These are phyloP conservation scores for Formica aserva DNA, from an alignment of 2,888 invertebrate genomes.

Conservation along the genomic window DNA sequence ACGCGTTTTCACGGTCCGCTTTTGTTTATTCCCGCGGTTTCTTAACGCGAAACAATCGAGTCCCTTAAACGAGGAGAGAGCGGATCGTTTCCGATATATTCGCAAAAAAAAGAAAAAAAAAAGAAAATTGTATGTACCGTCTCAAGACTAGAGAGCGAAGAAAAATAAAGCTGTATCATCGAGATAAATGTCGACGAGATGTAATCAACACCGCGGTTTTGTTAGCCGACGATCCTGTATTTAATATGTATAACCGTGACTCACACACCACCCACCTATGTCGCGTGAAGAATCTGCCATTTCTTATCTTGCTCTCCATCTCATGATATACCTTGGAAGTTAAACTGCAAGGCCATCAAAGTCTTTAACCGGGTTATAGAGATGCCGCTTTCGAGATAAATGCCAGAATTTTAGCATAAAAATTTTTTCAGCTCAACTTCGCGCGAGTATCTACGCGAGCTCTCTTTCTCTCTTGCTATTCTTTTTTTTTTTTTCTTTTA, in stretches of 20 bases:
- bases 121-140: not conserved
- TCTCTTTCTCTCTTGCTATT: not conserved
- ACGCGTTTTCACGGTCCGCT: conserved; percentile 50
- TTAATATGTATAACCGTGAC: conserved; percentile 71
- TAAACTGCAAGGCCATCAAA: conserved; percentile 74
- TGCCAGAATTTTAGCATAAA: conserved; percentile 48
- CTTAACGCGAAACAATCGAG: conserved; percentile 15
- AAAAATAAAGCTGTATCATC: conserved; percentile 4
- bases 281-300: conserved; percentile 69
- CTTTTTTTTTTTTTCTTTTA: not conserved
- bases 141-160: not conserved
- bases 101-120: not conserved
- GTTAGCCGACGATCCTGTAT: conserved; percentile 46
- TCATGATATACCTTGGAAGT: conserved; percentile 69
- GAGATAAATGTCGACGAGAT: conserved; percentile 42
- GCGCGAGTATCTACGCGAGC: not conserved
- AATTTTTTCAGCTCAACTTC: conserved; percentile 32
- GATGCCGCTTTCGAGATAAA: conserved; percentile 75
- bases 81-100: not conserved
- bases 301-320: conserved; percentile 73
- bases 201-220: conserved; percentile 41
- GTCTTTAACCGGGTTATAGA: conserved; percentile 73
- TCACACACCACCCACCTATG: conserved; percentile 64
- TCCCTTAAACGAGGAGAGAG: not conserved
- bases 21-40: conserved; percentile 52